Conservation (phyloP, 2,797 vertebrate genomes). For the Tapera naevia region DNA sequence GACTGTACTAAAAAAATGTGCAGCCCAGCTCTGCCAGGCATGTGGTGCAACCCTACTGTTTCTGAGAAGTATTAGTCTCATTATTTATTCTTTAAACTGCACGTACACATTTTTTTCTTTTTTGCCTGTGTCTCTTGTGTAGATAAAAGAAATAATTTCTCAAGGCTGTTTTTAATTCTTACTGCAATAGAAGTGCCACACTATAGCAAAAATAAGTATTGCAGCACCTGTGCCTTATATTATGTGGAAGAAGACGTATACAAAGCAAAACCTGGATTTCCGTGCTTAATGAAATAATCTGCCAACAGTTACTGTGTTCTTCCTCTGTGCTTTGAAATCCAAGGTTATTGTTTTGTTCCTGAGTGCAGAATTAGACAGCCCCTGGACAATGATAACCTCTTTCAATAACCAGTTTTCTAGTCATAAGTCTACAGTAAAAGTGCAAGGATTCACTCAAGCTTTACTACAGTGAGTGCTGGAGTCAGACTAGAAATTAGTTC, state of each 20-base stretch:
- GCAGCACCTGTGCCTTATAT: neutral
- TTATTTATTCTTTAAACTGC: neutral
- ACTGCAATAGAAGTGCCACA: neutral
- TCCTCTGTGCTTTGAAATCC: neutral
- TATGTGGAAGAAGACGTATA: neutral
- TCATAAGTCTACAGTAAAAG: neutral
- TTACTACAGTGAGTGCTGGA: neutral
- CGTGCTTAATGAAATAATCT: neutral
- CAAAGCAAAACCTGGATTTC: neutral
- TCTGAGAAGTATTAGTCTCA: neutral
- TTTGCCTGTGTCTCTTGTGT: neutral
- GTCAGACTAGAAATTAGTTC: neutral
- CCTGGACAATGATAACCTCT: neutral
- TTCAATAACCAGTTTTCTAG: neutral
- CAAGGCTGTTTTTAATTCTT: neutral
- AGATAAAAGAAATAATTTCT: neutral
- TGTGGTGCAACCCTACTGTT: neutral
- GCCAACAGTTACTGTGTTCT: fast-evolving
- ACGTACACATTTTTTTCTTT: fast-evolving
- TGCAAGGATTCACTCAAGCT: no score
- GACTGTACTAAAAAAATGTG: neutral
- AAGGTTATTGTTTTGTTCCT: neutral
- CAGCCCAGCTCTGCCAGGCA: neutral
- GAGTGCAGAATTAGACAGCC: neutral
- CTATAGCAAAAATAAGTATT: neutral